Percentiles rank a stretch among this genome's conserved stretches.
Conservation (phyloP, 2,888 invertebrate genomes). For the Dysmachus trigonus region DNA sequence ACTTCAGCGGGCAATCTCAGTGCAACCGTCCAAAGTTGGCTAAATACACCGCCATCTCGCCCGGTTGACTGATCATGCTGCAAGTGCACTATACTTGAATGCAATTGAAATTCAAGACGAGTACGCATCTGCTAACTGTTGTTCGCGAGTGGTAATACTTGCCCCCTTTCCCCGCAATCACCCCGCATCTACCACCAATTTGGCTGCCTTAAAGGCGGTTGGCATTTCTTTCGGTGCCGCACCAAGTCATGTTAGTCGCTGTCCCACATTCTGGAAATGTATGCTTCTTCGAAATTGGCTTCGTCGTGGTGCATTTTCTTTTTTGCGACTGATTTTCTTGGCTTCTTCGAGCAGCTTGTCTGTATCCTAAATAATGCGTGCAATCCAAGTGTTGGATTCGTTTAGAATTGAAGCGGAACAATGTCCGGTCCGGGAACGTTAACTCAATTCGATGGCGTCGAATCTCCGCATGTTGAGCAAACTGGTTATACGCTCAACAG, state of each 20-base stretch:
- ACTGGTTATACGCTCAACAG: background rate
- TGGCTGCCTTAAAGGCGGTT: background rate
- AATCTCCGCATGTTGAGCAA: background rate
- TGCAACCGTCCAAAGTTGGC: background rate
- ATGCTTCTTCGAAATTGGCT: background rate
- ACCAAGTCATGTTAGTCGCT: constrained; percentile 4
- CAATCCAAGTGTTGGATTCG: background rate
- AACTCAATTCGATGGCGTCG: background rate
- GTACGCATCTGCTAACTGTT: constrained; percentile 21
- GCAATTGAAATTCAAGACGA: constrained; percentile 30
- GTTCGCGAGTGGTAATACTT: background rate
- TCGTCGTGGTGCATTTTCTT: background rate
- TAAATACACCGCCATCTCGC: background rate
- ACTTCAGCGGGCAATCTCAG: background rate
- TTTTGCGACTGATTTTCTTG: constrained; percentile 5
- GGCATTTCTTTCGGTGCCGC: background rate
- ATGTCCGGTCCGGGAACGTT: constrained; percentile 7
- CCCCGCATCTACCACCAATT: background rate
- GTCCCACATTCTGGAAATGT: constrained; percentile 27
- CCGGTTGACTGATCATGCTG: constrained; percentile 22
- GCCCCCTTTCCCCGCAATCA: background rate
- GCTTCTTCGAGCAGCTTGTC: background rate
- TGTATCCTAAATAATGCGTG: constrained; percentile 8
- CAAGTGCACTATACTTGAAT: constrained; percentile 10
- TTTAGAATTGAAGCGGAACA: constrained; percentile 25